phyloP scores from a whole-genome alignment of 2,797 vertebrate genomes.

The Cyclura pinguis region DNA sequence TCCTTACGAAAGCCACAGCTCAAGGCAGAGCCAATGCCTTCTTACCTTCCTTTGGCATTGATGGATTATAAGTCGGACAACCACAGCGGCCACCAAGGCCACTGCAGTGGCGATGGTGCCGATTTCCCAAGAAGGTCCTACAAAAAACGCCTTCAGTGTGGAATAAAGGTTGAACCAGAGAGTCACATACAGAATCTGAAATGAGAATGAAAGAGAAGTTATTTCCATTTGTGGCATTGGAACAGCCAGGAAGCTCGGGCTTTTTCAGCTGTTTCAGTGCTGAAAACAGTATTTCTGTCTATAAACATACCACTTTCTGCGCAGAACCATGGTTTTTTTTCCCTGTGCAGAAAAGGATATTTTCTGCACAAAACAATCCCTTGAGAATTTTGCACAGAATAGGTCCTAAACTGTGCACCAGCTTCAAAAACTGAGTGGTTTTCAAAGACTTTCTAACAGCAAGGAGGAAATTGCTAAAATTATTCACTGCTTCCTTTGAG shows the following conservation, averaged over 20 bases:
- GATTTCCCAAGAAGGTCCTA: conserved; percentile 73
- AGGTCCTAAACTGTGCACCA: too few relatives aligned
- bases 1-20: neutral
- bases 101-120: conserved; percentile 76
- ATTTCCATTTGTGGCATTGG: neutral
- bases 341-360: too few relatives aligned
- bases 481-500: too few relatives aligned
- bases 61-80: conserved; percentile 72
- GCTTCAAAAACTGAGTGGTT: too few relatives aligned
- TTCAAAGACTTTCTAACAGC: too few relatives aligned
- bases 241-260: neutral
- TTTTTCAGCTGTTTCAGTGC: too few relatives aligned
- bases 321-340: too few relatives aligned
- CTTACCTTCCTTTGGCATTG: conserved; percentile 77
- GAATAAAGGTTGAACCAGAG: conserved; percentile 84
- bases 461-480: too few relatives aligned
- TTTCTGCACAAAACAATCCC: too few relatives aligned
- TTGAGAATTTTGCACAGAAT: too few relatives aligned
- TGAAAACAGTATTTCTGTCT: too few relatives aligned
- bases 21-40: neutral
- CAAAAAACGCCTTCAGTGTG: conserved; percentile 74
- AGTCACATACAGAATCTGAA: conserved; percentile 79
- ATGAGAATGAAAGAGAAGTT: neutral
- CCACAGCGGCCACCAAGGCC: conserved; percentile 63
- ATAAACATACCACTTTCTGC: too few relatives aligned